Conservation (phyloP, 1,140 invertebrate genomes). For the Whitmania pigra region DNA sequence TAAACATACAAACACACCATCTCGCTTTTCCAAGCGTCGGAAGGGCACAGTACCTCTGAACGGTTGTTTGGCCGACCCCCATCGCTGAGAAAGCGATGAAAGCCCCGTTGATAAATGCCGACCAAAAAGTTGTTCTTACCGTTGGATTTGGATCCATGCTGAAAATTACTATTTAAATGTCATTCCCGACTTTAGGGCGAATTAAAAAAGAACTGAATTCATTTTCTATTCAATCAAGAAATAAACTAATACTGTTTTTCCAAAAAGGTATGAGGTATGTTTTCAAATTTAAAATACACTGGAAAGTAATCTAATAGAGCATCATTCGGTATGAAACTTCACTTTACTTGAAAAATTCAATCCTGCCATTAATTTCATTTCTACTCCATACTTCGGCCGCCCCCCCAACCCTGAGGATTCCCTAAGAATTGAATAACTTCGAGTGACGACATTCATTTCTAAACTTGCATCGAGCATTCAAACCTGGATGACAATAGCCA, state of each 20-base stretch:
- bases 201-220: too few species aligned
- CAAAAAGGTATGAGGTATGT: too few species aligned
- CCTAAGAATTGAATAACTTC: constrained; percentile 37
- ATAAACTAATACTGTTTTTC: too few species aligned
- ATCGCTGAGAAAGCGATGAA: constrained; percentile 1
- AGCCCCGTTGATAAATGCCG: neutral
- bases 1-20: neutral
- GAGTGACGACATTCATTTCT: neutral
- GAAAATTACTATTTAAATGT: neutral
- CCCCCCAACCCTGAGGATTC: constrained; percentile 52
- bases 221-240: too few species aligned
- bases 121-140: constrained; percentile 11
- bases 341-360: constrained; percentile 56
- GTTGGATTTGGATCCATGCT: constrained; percentile 20
- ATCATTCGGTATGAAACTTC: neutral
- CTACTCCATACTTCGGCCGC: constrained; percentile 54
- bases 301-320: too few species aligned
- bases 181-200: too few species aligned
- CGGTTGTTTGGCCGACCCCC: constrained; percentile 20
- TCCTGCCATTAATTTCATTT: constrained; percentile 51
- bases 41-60: constrained; percentile 19
- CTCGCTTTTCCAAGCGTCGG: constrained; percentile 17
- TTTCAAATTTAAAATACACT: too few species aligned
- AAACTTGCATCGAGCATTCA: neutral
- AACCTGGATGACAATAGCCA: constrained; percentile 22